Base-by-base conservation (phyloP, 92 coral and sea anemone genomes). In the Umimayanthus kanabou region DNA sequence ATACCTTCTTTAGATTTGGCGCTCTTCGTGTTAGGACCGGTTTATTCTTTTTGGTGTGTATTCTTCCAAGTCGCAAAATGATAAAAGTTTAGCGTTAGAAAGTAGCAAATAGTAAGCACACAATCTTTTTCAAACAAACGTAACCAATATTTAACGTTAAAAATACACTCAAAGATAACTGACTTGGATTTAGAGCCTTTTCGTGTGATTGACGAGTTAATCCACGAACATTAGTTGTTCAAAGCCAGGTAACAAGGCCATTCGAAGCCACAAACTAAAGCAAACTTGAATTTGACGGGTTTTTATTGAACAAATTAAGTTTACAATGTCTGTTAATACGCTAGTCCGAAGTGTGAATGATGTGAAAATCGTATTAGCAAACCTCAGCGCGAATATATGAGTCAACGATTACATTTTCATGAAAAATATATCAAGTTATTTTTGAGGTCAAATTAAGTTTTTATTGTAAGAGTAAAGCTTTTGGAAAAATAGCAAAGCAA, bases 151-250 rank as follows among this genome's bases (percentile, higher is more conserved):
- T 71, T 23, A 71, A 80, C 40, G 45, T 9, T 33, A 80, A 81
- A 81, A 79, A 69, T 53, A 69, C 45, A 74, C 58, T 37, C 29
- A 43, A 30, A 70, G 42, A 49, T 43, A 47, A 25, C 55, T 30
- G 73, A 45, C 42, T 79, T 4, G 40, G 76, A 40, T 80, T 80
- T 80, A 40, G 67, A 57, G 13, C 66, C 39, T 85, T 14, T 71
- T 80, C 74, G 75, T 83, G 79, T 91, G 96, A 93, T 94, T 93
- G 96, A 91, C 89, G 86, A 79, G 65, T 18, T 94, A 94, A 94
- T 94, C 96, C 98, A 40, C 22, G 80, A 50, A 89, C 78, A 89
- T 84, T 76, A 84, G 82, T 15, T 83, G 77, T 71, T 83, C 87
- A 83, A 83, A 45, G 79, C 71, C 45, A 69, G 39, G 73, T 72